Evolutionary conservation across 1,140 invertebrate species (phyloP), one percentile per base, ranked within the genome.

Genomic region (Sinonovacula constricta): DNA sequence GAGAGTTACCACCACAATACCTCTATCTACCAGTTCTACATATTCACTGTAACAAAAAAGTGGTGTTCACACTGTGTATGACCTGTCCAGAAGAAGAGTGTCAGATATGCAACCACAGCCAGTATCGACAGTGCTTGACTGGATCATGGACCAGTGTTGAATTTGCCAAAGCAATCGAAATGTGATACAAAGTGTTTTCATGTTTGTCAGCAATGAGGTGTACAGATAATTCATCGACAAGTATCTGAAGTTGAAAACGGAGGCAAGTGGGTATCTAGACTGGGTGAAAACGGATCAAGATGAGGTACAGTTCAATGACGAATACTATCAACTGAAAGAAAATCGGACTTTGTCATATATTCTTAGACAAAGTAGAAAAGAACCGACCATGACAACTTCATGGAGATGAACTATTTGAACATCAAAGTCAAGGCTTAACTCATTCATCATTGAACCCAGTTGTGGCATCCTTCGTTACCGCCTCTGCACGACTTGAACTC

Each of bases 41-140:
- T n/a, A 4, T 66, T 2, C 62, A 66, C 30, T 66, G 39, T 45
- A 22, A 66, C 22, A 45, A 66, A 14, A 49, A 66, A 49, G 51
- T 66, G 62, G 36, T 66, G 30, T 66, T 66, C n/a, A 26, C 36
- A 2, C 33, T 66, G 12, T 66, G 62, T 49, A n/a, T n/a, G n/a
- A 66, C 34, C 3, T 45, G 62, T n/a, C 15, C 59, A 24, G 59
- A 62, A n/a, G n/a, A 15, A 31, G 59, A 62, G 39, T 33, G 14
- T 10, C 33, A 3, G 14, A 22, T 62, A 3, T 62, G 59, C 59
- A 1, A 18, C 5, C 59, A 62, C 26, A n/a, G 4, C 4, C 2
- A 14, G 18, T 12, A 33, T 3, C 31, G 22, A 18, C 30, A 34
- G 26, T 15, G 1, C 15, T 34, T 62, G 28, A 24, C 39, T 1